A percentile compares a stretch with the other conserved stretches of the same genome.
Evolutionary conservation across 2,797 vertebrate species (phyloP).

Genomic region (Pangasius sanitwongsei): DNA sequence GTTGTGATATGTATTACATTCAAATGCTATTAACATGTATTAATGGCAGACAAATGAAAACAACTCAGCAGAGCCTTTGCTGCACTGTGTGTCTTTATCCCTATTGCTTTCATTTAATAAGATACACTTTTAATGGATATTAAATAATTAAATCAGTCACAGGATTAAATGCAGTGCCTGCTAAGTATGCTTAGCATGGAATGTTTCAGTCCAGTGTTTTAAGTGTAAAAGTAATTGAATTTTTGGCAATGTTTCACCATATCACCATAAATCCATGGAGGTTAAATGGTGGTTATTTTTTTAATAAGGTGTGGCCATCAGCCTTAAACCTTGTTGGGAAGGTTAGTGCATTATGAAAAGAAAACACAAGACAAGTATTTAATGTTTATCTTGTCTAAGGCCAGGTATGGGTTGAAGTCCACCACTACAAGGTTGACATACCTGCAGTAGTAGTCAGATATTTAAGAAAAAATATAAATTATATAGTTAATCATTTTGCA

Average conservation of each 20-base stretch:
- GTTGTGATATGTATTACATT: background rate
- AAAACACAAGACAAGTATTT: background rate
- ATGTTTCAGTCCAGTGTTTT: background rate
- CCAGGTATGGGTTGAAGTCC: background rate
- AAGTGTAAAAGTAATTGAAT: background rate
- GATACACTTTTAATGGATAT: background rate
- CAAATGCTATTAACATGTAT: background rate
- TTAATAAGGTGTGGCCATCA: background rate
- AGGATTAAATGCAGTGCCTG: background rate
- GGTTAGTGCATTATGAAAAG: background rate
- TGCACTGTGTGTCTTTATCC: background rate
- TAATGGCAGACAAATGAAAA: too few species aligned
- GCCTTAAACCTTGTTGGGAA: background rate
- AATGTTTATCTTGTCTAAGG: background rate
- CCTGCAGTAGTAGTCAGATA: background rate
- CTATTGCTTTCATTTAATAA: background rate
- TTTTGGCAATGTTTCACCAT: background rate
- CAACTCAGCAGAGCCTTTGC: background rate
- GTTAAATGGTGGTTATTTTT: too few species aligned
- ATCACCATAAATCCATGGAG: background rate
- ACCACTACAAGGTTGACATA: background rate
- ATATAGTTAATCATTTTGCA: too few species aligned
- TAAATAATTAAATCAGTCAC: background rate
- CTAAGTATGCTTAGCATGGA: too few species aligned
- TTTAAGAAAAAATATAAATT: too few species aligned